phyloP scores from a whole-genome alignment of 2,113 vertebrate species.

The Salminus brasiliensis region DNA sequence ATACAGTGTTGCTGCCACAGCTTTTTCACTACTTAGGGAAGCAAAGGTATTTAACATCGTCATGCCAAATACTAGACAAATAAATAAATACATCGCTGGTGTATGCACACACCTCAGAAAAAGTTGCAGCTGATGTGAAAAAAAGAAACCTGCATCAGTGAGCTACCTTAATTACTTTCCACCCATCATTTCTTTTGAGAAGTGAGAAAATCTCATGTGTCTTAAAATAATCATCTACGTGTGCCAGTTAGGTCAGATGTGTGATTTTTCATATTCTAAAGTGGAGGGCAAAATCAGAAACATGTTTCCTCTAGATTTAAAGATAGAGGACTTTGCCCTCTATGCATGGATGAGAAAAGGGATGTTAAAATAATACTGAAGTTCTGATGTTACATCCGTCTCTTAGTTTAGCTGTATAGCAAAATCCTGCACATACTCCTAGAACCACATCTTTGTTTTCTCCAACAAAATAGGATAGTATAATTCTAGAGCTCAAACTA shows the following conservation, averaged over 20 bases:
- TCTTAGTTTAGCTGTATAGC: neutral
- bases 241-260: too few species aligned
- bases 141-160: neutral
- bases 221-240: too few species aligned
- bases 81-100: constrained; percentile 38
- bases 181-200: neutral
- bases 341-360: too few species aligned
- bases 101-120: neutral
- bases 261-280: too few species aligned
- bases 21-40: constrained; percentile 11
- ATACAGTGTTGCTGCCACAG: constrained; percentile 39
- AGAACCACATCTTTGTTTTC: neutral
- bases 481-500: neutral
- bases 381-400: constrained; percentile 12
- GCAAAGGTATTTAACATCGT: too few species aligned
- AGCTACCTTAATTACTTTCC: neutral
- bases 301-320: too few species aligned
- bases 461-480: neutral
- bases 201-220: too few species aligned
- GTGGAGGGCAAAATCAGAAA: too few species aligned
- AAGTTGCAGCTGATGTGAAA: neutral
- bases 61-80: constrained; percentile 42
- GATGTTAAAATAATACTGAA: constrained; percentile 4
- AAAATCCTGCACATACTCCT: neutral
- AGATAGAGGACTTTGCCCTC: neutral